These are phyloP conservation scores for Poeciliopsis turrubarensis DNA, from an alignment of 2,113 vertebrate species.

Conservation along the genomic window DNA sequence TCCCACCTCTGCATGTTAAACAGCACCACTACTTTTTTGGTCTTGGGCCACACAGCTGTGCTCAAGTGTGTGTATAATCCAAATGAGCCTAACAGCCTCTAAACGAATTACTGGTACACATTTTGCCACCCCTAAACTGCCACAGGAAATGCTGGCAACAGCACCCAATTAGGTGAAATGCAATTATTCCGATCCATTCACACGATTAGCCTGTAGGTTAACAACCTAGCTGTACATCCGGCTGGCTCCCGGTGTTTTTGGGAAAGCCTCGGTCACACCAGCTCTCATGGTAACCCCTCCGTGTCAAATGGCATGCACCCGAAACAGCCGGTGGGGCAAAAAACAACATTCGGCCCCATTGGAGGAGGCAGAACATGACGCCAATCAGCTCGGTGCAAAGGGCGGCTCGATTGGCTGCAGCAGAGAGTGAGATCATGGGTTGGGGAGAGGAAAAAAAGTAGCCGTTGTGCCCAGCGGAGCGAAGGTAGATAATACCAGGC, in stretches of 20 bases:
- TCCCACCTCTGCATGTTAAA: slow-evolving; percentile 45
- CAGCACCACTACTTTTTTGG: slow-evolving; percentile 54
- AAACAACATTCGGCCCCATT: slow-evolving; percentile 49
- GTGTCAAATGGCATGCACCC: slow-evolving; percentile 52
- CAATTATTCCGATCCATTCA: slow-evolving; percentile 77
- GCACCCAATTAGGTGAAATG: slow-evolving; percentile 72
- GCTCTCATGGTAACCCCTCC: slow-evolving; percentile 32
- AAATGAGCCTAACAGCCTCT: slow-evolving; percentile 71
- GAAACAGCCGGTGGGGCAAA: slow-evolving; percentile 23
- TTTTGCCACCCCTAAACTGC: slow-evolving; percentile 69
- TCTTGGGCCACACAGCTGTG: slow-evolving; percentile 66
- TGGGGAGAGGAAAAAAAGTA: slow-evolving; percentile 26
- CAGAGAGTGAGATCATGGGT: slow-evolving; percentile 44
- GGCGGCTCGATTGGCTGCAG: slow-evolving; percentile 56
- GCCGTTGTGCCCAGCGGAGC: slow-evolving; percentile 55
- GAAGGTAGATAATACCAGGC: slow-evolving; percentile 69
- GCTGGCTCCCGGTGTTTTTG: slow-evolving; percentile 49
- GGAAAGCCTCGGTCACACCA: slow-evolving; percentile 65
- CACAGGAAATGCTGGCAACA: slow-evolving; percentile 73
- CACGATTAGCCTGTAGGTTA: slow-evolving; percentile 72
- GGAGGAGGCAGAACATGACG: slow-evolving; percentile 45
- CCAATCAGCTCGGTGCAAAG: slow-evolving; percentile 41
- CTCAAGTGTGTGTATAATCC: slow-evolving; percentile 75
- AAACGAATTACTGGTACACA: slow-evolving; percentile 69
- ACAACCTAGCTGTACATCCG: slow-evolving; percentile 52